These are phyloP conservation scores for Orchesellides sinensis DNA, from an alignment of 2,888 invertebrate genomes.

Conservation along the genomic window DNA sequence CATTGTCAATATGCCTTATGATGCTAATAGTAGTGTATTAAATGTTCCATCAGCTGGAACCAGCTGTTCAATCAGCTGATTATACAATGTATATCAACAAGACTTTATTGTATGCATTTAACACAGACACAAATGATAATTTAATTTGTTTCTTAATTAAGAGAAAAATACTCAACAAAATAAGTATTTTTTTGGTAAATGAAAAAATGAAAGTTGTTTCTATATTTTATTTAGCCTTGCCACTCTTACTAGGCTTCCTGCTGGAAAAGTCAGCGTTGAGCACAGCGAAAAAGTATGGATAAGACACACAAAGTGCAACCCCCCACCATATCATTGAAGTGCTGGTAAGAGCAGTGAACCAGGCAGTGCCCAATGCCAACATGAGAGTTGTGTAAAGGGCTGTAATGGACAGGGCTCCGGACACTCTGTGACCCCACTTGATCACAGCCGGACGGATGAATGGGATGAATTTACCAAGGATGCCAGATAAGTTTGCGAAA, in stretches of 20 bases:
- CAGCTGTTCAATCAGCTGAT: too few species aligned
- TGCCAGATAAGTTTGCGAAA: conserved; percentile 64
- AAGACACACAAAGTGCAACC: conserved; percentile 13
- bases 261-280: conserved; percentile 30
- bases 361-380: conserved; percentile 60
- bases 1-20: too few species aligned
- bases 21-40: too few species aligned
- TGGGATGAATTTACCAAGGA: conserved; percentile 37
- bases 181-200: too few species aligned
- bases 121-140: too few species aligned
- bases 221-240: too few species aligned
- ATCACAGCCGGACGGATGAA: conserved; percentile 52
- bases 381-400: conserved; percentile 53
- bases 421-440: conserved; percentile 66
- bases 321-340: conserved; percentile 30
- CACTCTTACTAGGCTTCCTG: too few species aligned
- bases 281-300: conserved; percentile 38
- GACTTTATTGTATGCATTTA: too few species aligned
- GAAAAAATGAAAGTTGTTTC: background rate
- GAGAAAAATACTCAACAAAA: too few species aligned
- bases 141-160: too few species aligned
- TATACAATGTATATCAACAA: too few species aligned
- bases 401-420: conserved; percentile 58
- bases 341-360: conserved; percentile 55
- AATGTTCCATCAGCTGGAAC: too few species aligned